A percentile compares a stretch with the other conserved stretches of the same genome.
Conservation (phyloP, 2,113 vertebrate species). For the Phaetusa simplex region DNA sequence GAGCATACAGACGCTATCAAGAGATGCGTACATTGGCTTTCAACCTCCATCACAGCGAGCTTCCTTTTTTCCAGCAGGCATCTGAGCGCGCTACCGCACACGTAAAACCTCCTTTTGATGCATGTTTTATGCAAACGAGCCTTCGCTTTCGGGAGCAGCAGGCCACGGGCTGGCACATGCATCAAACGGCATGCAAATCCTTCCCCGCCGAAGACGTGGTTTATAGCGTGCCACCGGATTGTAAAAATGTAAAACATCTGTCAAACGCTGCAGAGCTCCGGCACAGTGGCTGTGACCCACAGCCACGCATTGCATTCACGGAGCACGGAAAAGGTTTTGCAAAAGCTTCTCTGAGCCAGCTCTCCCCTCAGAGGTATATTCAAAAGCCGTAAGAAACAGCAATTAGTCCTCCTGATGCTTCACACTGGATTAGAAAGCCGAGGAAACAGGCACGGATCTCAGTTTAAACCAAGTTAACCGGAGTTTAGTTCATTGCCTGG, state of each 20-base stretch:
- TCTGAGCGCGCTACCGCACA: background rate
- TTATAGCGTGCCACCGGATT: background rate
- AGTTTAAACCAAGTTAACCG: background rate
- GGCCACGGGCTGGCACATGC: background rate
- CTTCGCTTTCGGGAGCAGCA: conserved; percentile 39
- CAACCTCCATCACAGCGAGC: background rate
- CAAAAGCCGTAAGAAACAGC: background rate
- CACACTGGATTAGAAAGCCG: background rate
- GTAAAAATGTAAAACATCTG: conserved; percentile 6
- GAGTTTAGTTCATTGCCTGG: background rate
- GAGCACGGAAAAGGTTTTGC: background rate
- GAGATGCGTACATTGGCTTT: background rate
- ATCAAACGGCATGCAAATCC: conserved; percentile 25
- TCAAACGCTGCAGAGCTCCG: background rate
- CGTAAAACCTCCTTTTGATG: background rate
- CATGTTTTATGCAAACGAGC: conserved; percentile 35
- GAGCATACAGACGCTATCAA: background rate
- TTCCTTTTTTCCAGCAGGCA: background rate
- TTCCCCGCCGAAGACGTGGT: background rate
- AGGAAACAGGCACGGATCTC: background rate
- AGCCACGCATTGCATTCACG: background rate
- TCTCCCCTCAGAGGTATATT: background rate
- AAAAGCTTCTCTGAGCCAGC: background rate
- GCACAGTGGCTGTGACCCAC: background rate
- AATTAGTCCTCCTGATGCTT: background rate